Conservation (phyloP, 2,888 invertebrate genomes). For the Syrista parreyssii region DNA sequence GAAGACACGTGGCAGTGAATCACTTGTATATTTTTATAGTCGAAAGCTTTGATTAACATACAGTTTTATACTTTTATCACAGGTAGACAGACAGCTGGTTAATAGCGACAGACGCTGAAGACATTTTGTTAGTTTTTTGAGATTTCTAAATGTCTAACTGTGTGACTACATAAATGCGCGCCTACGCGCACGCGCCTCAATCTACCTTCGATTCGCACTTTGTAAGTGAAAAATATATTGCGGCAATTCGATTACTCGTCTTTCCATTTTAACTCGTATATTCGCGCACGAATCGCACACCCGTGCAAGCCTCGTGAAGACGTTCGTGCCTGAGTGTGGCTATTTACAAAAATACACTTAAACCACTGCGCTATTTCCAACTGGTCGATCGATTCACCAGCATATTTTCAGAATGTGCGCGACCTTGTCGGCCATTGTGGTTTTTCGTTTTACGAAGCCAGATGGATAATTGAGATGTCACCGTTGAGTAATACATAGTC, state of each 20-base stretch:
- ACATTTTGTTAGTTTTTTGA: neutral
- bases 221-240: no score
- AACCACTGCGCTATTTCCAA: slow-evolving; percentile 46
- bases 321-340: neutral
- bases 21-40: neutral
- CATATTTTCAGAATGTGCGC: slow-evolving; percentile 45
- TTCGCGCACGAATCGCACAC: neutral
- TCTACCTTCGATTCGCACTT: no score
- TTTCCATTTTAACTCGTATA: neutral
- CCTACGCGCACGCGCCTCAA: no score
- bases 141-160: neutral
- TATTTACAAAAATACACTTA: slow-evolving; percentile 46
- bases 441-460: slow-evolving; percentile 2
- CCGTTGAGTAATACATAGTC: neutral
- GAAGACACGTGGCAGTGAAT: slow-evolving; percentile 1
- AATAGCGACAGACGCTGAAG: neutral
- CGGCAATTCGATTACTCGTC: neutral
- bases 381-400: slow-evolving; percentile 44
- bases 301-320: neutral
- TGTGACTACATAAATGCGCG: no score
- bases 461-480: neutral
- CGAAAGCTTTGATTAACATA: neutral
- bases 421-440: slow-evolving; percentile 2
- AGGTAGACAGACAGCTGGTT: neutral
- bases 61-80: neutral